Base-by-base conservation (phyloP, 1,140 invertebrate species). In the Eulimnadia texana region DNA sequence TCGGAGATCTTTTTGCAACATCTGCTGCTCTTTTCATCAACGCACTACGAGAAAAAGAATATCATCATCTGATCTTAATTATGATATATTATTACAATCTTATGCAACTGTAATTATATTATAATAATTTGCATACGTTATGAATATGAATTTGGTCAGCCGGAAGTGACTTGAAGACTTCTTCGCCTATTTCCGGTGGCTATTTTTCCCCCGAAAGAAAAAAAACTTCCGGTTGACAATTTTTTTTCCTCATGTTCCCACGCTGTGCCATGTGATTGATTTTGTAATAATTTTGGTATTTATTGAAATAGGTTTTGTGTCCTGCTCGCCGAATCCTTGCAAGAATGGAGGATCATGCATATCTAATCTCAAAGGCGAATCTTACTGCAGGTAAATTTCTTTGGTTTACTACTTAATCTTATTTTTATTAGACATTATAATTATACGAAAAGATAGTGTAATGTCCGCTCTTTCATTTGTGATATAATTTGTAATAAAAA, bases 221-320 rank as follows among this genome's bases (percentile, higher is more conserved):
- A n/a, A n/a, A n/a, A n/a, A n/a, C n/a, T n/a, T n/a, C n/a, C n/a
- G n/a, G n/a, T n/a, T n/a, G n/a, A n/a, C n/a, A n/a, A n/a, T n/a
- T n/a, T n/a, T n/a, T n/a, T n/a, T n/a, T n/a, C n/a, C n/a, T n/a
- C n/a, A n/a, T n/a, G n/a, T n/a, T n/a, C n/a, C n/a, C n/a, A n/a
- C n/a, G n/a, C n/a, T n/a, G n/a, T n/a, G n/a, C n/a, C n/a, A n/a
- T n/a, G n/a, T n/a, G n/a, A n/a, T n/a, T n/a, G n/a, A n/a, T n/a
- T n/a, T n/a, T n/a, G n/a, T n/a, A n/a, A n/a, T n/a, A n/a, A n/a
- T n/a, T n/a, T n/a, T n/a, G n/a, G n/a, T n/a, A n/a, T n/a, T n/a
- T n/a, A n/a, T n/a, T n/a, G n/a, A n/a, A n/a, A n/a, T n/a, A 92
- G 90, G 86, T 73, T 84, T 88, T 67, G 77, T 85, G 47, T 90